phyloP scores from a whole-genome alignment of 2,888 invertebrate species.

The Drosophila ustulata region DNA sequence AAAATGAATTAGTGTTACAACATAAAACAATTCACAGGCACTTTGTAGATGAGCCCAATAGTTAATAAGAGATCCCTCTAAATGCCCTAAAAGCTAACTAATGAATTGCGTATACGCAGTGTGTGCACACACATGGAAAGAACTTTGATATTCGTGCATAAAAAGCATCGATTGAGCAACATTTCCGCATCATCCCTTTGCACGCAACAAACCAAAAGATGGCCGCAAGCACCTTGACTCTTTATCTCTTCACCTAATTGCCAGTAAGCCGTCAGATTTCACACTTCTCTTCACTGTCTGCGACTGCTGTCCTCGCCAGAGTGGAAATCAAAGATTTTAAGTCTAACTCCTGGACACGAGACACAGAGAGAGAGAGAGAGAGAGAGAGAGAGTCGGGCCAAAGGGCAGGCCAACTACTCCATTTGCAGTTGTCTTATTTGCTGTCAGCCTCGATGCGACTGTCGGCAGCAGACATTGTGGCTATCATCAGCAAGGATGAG shows the following conservation, averaged over 20 bases:
- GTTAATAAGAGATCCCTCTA: background rate
- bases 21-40: no score
- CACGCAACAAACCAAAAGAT: background rate
- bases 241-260: slow-evolving; percentile 32
- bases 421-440: slow-evolving; percentile 65
- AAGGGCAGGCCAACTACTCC: slow-evolving; percentile 44
- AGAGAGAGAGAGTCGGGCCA: background rate
- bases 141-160: background rate
- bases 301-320: background rate
- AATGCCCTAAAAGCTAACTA: background rate
- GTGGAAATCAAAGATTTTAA: slow-evolving; percentile 50
- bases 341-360: slow-evolving; percentile 43
- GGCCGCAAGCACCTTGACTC: background rate
- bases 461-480: slow-evolving; percentile 37
- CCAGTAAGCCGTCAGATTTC: slow-evolving; percentile 24
- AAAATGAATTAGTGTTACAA: no score
- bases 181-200: no score
- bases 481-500: background rate
- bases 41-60: no score
- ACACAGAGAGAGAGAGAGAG: background rate
- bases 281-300: slow-evolving; percentile 4
- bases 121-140: background rate
- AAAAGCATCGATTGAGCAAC: background rate
- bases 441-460: slow-evolving; percentile 59
- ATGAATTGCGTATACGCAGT: background rate